Percentiles rank a stretch among this genome's conserved stretches.
Conservation (phyloP, 2,888 invertebrate genomes). For the Coleophora flavipennella region DNA sequence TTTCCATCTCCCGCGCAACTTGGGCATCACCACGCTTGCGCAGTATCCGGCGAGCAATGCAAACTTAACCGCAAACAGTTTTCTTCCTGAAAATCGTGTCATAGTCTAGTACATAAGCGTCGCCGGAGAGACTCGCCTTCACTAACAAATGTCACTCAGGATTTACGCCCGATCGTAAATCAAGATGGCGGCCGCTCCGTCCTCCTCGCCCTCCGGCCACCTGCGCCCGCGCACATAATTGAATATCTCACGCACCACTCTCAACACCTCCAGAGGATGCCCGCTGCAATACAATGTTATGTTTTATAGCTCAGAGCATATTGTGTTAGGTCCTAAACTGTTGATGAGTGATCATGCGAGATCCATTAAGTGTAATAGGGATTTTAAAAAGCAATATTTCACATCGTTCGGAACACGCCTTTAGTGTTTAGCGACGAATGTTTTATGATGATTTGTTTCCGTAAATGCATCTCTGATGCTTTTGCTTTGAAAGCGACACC, state of each 20-base stretch:
- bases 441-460: constrained; percentile 72
- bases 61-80: constrained; percentile 37
- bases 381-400: constrained; percentile 68
- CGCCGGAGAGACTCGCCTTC: constrained; percentile 41
- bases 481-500: constrained; percentile 35
- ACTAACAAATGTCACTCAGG: constrained; percentile 66
- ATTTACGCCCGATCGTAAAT: constrained; percentile 69
- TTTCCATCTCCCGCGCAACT: constrained; percentile 27
- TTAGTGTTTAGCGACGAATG: constrained; percentile 49
- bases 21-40: constrained; percentile 14
- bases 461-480: constrained; percentile 35
- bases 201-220: constrained; percentile 36
- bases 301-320: constrained; percentile 55
- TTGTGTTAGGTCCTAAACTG: constrained; percentile 70
- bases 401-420: constrained; percentile 57
- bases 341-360: constrained; percentile 67
- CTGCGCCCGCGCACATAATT: constrained; percentile 67
- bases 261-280: constrained; percentile 62
- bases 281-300: constrained; percentile 61
- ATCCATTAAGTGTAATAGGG: constrained; percentile 64
- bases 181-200: constrained; percentile 60
- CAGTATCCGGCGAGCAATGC: constrained; percentile 25
- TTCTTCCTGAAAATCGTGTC: constrained; percentile 54
- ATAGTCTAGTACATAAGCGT: constrained; percentile 32
- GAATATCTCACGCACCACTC: constrained; percentile 68